Evolutionary conservation across 1,140 invertebrate genomes (phyloP).

Genomic region (Aricia agestis): DNA sequence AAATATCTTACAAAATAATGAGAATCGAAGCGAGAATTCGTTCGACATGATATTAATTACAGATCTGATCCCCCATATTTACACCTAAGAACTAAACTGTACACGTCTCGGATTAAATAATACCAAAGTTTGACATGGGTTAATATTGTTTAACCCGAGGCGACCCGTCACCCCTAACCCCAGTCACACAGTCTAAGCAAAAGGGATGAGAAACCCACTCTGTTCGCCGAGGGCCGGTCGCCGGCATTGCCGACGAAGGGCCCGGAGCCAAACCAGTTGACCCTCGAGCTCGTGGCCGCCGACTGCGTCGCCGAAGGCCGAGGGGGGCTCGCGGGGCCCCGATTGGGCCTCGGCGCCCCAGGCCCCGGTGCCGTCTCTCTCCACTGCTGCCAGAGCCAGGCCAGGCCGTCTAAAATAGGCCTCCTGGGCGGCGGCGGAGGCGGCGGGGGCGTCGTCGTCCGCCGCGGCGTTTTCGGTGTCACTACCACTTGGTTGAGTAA

Average conservation of each 20-base stretch:
- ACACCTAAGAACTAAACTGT: slow-evolving; percentile 24
- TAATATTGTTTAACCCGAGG: slow-evolving; percentile 51
- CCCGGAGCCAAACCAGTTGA: slow-evolving; percentile 72
- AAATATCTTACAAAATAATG: slow-evolving; percentile 3
- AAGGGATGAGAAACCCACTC: slow-evolving; percentile 69
- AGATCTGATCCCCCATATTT: slow-evolving; percentile 18
- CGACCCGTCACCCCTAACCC: slow-evolving; percentile 56
- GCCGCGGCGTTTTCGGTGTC: slow-evolving; percentile 62
- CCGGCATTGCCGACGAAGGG: slow-evolving; percentile 71
- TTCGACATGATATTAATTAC: slow-evolving; percentile 12
- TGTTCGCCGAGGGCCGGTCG: slow-evolving; percentile 53
- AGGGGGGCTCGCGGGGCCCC: slow-evolving; percentile 39
- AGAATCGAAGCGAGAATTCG: neutral
- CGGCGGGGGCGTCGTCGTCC: slow-evolving; percentile 55
- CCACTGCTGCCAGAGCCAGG: slow-evolving; percentile 76
- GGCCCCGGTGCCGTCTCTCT: slow-evolving; percentile 63
- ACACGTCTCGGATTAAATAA: slow-evolving; percentile 28
- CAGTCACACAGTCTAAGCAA: slow-evolving; percentile 67
- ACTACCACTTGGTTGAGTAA: slow-evolving; percentile 76
- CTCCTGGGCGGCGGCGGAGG: slow-evolving; percentile 59
- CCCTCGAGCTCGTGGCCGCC: slow-evolving; percentile 53
- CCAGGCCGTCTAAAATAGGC: slow-evolving; percentile 70
- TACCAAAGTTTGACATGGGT: slow-evolving; percentile 6
- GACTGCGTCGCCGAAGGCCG: slow-evolving; percentile 43
- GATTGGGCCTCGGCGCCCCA: slow-evolving; percentile 37